Base-by-base conservation (phyloP, 23 tunicate genomes). In the Oikopleura dioica region DNA sequence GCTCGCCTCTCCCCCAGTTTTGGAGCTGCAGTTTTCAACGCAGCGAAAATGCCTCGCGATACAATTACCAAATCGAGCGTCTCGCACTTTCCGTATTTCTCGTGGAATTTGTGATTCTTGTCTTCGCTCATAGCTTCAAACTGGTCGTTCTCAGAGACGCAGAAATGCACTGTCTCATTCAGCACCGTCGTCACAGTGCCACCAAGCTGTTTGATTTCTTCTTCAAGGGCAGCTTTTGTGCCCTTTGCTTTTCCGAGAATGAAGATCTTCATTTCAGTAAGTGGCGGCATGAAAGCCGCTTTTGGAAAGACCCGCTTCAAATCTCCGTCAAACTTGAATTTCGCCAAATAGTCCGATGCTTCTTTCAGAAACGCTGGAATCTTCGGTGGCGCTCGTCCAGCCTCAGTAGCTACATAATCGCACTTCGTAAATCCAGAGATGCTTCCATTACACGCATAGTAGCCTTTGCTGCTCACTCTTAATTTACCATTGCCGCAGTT, bases 381-480 rank as follows among this genome's bases (percentile, higher is more conserved):
- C 1, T 33, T 23, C 92, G 92, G 85, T 26, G 75, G 37, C 1
- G 68, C 36, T 37, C 97, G 35, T 26, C 68, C 78, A 21, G 78
- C 82, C 23, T 82, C 85, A 23, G 58, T 50, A 2, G 85, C 76
- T 0, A 80, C 82, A 59, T 75, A 37, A 0, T 82, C 78, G 76
- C 97, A 91, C 26, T 78, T 78, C 0, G 97, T 85, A 89, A 89
- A 91, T 35, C 72, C 94, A 35, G 97, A 91, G 12, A 91, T 76
- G 28, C 81, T 76, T 1, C 97, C 97, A 29, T 29, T 77, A 51
- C 97, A 91, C 35, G 76, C 76, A 51, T 91, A 91, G 69, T 79
- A 84, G 35, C 87, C 84, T 35, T 82, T 63, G 24, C 81, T 78
- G 75, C 81, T 68, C 23, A 82, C 94, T 36, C 77, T 80, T 32